Evolutionary conservation across 2,888 invertebrate species (phyloP), one percentile per base, ranked within the genome.

Genomic region (Torymus texanus): DNA sequence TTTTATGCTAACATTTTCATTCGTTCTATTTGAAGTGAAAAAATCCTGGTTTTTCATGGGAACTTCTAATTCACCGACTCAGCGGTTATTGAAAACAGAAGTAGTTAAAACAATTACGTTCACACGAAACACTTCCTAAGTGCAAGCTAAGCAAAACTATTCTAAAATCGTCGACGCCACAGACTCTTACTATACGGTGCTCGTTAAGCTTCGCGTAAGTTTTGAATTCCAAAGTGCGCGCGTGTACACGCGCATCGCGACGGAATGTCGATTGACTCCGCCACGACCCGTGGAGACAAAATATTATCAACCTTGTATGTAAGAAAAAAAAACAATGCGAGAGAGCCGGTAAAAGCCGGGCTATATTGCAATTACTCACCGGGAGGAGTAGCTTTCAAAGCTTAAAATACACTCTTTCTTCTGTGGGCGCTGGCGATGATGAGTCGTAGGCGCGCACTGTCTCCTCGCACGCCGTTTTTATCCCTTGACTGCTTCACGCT

Each of bases 341-440:
- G n/a, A 21, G 63, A 82, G 61, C 11, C 50, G 3, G 55, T 11
- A 41, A 61, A 70, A 61, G 29, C 8, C 70, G 59, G 58, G 68
- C 55, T 16, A 53, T 16, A 53, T 56, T 11, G 72, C 76, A 73
- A 81, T 79, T 81, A 81, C 81, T 81, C 81, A 81, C 81, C 81
- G 18, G 16, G 79, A 77, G 41, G 74, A 79, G 41, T 73, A 79
- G 81, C 81, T 81, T 81, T 79, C 70, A 79, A 81, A 79, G 76
- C 79, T 79, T 75, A 74, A 81, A 81, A 81, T 81, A 81, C 65
- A 63, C 78, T 67, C 80, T 80, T 80, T 80, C 70, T 80, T 71
- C 75, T 70, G 18, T 59, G 2, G 3, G 13, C 56, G 29, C 51
- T 2, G 41, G 41, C 41, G 41, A 41, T 41, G 41, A 41, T 41